A percentile compares a stretch with the other conserved stretches of the same genome.
These are phyloP conservation scores for Scotopteryx bipunctaria DNA, from an alignment of 2,888 invertebrate genomes.

Conservation along the genomic window DNA sequence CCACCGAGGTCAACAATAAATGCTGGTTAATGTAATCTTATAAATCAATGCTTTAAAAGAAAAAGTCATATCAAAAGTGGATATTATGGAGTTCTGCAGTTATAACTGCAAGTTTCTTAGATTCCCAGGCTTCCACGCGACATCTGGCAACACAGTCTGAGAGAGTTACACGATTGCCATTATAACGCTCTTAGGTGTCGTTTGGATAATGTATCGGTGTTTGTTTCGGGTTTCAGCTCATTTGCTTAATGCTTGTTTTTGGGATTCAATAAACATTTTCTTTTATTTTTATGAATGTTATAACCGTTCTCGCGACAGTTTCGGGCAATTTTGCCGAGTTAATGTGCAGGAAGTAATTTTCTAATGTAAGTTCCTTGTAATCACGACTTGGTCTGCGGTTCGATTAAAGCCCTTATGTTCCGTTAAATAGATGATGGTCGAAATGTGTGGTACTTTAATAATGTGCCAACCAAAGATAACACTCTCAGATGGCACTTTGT, in stretches of 20 bases:
- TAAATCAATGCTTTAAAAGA: too few species aligned
- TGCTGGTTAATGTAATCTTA: too few species aligned
- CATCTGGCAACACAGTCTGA: constrained; percentile 16
- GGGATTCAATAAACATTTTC: constrained; percentile 25
- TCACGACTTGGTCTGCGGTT: background rate
- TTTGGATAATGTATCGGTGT: constrained; percentile 31
- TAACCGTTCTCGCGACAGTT: constrained; percentile 25
- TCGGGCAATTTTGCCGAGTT: constrained; percentile 16
- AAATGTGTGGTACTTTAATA: too few species aligned
- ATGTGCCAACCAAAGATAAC: too few species aligned
- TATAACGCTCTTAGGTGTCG: constrained; percentile 35
- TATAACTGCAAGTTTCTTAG: background rate
- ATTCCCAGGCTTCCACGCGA: constrained; percentile 1
- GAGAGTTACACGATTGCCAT: constrained; percentile 35
- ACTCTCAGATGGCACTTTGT: too few species aligned
- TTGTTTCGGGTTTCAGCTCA: constrained; percentile 27
- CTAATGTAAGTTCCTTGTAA: constrained; percentile 11
- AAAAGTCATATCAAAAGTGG: too few species aligned
- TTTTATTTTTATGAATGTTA: constrained; percentile 25
- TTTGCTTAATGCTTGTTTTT: constrained; percentile 30
- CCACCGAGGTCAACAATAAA: too few species aligned
- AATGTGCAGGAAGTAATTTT: constrained; percentile 18
- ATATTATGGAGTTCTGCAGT: too few species aligned
- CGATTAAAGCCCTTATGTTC: background rate
- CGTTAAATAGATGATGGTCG: background rate